Evolutionary conservation across 2,113 vertebrate species (phyloP), one percentile per base, ranked within the genome.

Genomic region (Mastomys coucha): DNA sequence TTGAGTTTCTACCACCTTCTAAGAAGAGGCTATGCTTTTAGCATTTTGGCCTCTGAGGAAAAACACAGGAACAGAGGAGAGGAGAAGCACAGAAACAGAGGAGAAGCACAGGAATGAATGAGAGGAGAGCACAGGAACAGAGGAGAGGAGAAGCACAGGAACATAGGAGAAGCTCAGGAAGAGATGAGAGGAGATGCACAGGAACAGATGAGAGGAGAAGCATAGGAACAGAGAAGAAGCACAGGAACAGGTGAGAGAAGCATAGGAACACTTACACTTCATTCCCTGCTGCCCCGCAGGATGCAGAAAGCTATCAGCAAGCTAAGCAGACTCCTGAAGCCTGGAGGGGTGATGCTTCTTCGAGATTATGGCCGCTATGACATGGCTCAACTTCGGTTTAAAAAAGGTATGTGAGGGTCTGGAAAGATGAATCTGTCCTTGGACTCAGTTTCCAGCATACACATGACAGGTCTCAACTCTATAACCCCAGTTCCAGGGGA

Each of bases 361-460:
- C 98, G 99, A 93, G 99, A 99, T 98, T 99, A 99, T 0, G 99
- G 99, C 31, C 99, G 99, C 53, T 99, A 99, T 0, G 99, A 99
- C 98, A 99, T 99, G 98, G 99, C 99, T 77, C 99, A 99, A 89
- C 99, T 99, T 45, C 99, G 99, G 11, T 99, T 99, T 98, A 99
- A 99, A 97, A 99, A 99, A 99, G 99, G 99, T 86, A 51, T 3
- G n/a, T 65, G 26, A 39, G 36, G 12, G 28, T 60, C 80, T 31
- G 24, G n/a, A 84, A 56, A 42, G n/a, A 58, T 42, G 56, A 14
- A 0, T 84, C 56, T 17, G 53, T 39, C n/a, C n/a, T n/a, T n/a
- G n/a, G n/a, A n/a, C n/a, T 84, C n/a, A 42, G 20, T 84, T 63
- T 42, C n/a, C n/a, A 84, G 24, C 7, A 63, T 3, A 1, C 7